Evolutionary conservation across 2,113 vertebrate genomes (phyloP).

Genomic region (Paratilapia polleni): DNA sequence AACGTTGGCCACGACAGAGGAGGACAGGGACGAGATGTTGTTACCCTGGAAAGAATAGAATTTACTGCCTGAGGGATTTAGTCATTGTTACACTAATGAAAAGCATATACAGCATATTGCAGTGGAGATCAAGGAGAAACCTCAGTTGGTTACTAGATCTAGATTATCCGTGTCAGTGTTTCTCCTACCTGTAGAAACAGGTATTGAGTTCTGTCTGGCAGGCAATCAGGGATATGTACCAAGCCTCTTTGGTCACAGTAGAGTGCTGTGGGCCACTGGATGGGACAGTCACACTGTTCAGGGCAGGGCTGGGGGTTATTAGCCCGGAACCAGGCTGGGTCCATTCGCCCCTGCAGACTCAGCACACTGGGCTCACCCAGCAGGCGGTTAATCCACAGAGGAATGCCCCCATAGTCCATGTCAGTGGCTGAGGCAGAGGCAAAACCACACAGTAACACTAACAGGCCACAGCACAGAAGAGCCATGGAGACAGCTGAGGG

Average conservation of each 20-base stretch:
- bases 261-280: conserved; percentile 81
- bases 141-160: background rate
- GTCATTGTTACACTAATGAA: background rate
- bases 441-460: conserved; percentile 49
- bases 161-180: background rate
- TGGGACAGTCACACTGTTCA: conserved; percentile 78
- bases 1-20: conserved; percentile 63
- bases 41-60: conserved; percentile 67
- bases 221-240: conserved; percentile 46
- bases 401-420: conserved; percentile 79
- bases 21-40: conserved; percentile 69
- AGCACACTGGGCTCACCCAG: conserved; percentile 81
- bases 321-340: conserved; percentile 68
- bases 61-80: background rate
- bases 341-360: conserved; percentile 75
- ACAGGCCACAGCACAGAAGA: background rate
- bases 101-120: background rate
- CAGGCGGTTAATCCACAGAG: conserved; percentile 79
- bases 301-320: conserved; percentile 74
- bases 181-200: conserved; percentile 78
- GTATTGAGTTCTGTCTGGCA: conserved; percentile 75
- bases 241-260: conserved; percentile 79
- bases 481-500: conserved; percentile 46
- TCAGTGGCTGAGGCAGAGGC: conserved; percentile 38
- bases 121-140: background rate